These are phyloP conservation scores for Pocillopora verrucosa DNA, from an alignment of 64 coral and sea anemone genomes.

Conservation along the genomic window DNA sequence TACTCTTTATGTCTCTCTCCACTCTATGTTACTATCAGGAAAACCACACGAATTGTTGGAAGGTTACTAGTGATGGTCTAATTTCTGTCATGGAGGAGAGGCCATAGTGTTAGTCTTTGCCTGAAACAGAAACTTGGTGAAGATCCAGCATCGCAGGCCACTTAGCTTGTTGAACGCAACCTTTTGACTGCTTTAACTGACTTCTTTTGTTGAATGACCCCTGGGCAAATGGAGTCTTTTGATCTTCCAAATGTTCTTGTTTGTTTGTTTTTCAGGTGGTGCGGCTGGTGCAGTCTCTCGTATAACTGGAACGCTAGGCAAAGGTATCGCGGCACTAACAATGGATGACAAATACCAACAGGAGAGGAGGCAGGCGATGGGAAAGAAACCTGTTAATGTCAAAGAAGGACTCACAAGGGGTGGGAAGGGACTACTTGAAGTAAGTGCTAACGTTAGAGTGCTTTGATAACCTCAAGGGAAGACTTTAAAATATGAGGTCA, in stretches of 20 bases:
- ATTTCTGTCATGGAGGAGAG: too few relatives aligned
- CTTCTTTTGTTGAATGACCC: not conserved
- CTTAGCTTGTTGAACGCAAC: too few relatives aligned
- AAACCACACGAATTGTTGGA: too few relatives aligned
- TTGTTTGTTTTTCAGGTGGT: constrained; percentile 53
- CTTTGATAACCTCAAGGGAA: not conserved
- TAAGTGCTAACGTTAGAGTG: not conserved
- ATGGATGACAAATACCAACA: constrained; percentile 90
- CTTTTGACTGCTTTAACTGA: too few relatives aligned
- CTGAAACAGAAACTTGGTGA: too few relatives aligned
- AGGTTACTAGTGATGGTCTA: too few relatives aligned
- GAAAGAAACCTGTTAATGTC: constrained; percentile 90
- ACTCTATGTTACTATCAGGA: too few relatives aligned
- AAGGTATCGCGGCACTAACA: constrained; percentile 94
- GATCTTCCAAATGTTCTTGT: not conserved
- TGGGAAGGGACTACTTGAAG: constrained; percentile 94
- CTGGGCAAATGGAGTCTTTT: not conserved
- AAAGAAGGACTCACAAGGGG: constrained; percentile 90
- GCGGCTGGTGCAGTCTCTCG: constrained; percentile 94
- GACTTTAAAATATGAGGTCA: not conserved
- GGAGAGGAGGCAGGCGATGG: constrained; percentile 88
- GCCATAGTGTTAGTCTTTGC: too few relatives aligned
- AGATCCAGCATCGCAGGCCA: too few relatives aligned
- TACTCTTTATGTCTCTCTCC: too few relatives aligned
- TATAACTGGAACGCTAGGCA: constrained; percentile 94